These are phyloP conservation scores for Myotis lucifugus DNA, from an alignment of 2,113 vertebrate genomes.

Conservation along the genomic window DNA sequence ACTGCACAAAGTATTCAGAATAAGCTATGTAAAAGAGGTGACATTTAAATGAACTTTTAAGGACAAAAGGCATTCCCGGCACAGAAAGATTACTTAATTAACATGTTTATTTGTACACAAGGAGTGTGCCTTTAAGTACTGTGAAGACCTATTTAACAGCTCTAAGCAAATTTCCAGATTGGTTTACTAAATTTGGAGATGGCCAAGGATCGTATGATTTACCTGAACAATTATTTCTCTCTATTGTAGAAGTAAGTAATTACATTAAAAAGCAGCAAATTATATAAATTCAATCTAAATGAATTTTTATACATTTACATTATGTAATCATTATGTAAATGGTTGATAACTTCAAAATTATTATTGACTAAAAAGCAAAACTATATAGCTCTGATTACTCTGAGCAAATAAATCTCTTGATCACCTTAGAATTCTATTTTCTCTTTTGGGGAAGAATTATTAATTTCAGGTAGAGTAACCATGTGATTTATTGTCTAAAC, in stretches of 20 bases:
- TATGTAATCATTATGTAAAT: background rate
- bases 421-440: background rate
- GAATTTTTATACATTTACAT: background rate
- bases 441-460: conserved; percentile 19
- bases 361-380: conserved; percentile 29
- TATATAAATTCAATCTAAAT: conserved; percentile 8
- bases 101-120: conserved; percentile 10
- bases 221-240: conserved; percentile 33
- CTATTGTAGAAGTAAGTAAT: background rate
- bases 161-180: conserved; percentile 29
- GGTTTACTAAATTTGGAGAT: background rate
- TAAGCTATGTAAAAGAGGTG: background rate
- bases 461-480: background rate
- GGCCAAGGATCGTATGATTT: background rate
- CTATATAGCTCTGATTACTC: background rate
- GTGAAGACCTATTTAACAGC: background rate
- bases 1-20: conserved; percentile 7
- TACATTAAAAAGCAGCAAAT: conserved; percentile 22
- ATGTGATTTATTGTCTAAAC: conserved; percentile 7
- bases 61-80: background rate
- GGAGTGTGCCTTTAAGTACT: background rate
- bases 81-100: conserved; percentile 9
- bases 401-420: conserved; percentile 20
- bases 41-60: conserved; percentile 30
- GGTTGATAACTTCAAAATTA: background rate